Base-by-base conservation (phyloP, 64 coral and sea anemone genomes). In the Porites lutea region DNA sequence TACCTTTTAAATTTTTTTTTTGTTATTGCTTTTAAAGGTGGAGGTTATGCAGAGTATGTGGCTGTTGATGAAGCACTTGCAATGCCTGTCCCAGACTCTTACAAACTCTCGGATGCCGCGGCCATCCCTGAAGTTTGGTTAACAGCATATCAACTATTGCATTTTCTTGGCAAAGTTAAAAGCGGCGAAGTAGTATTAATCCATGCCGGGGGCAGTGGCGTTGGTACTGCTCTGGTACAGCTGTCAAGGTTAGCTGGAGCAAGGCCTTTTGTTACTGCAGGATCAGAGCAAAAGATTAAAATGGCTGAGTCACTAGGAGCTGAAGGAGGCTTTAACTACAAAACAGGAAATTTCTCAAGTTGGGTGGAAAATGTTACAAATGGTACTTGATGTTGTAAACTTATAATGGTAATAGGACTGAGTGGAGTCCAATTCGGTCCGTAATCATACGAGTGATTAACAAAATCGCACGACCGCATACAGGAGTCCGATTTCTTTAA, bases 111-210 rank as follows among this genome's bases (percentile, higher is more conserved):
- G 47, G 87, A 91, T 91, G 94, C 97, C 13, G 94, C 94, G 12
- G 92, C 97, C 48, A 96, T 99, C 63, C 97, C 97, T 59, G 97
- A 99, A 88, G 91, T 91, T 14, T 99, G 97, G 97, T 88, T 99
- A 3, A 99, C 97, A 63, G 88, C 97, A 43, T 99, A 88, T 64
- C 97, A 99, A 74, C 83, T 99, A 45, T 73, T 99, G 13, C 91
- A 99, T 58, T 53, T 79, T 4, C 80, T 99, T 16, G 89, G 82
- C 13, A 88, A 87, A 79, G 71, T 99, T 14, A 67, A 94, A 27
- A 18, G 69, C 44, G 92, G 89, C 18, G 94, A 99, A 5, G 93
- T 73, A 57, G 91, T 92, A 49, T 82, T 99, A 3, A 93, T 99
- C 4, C 97, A 99, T 89, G 97, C 94, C 16, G 97, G 94, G 0